Conservation (phyloP, 2,113 vertebrate genomes). For the Pampusana beccarii region DNA sequence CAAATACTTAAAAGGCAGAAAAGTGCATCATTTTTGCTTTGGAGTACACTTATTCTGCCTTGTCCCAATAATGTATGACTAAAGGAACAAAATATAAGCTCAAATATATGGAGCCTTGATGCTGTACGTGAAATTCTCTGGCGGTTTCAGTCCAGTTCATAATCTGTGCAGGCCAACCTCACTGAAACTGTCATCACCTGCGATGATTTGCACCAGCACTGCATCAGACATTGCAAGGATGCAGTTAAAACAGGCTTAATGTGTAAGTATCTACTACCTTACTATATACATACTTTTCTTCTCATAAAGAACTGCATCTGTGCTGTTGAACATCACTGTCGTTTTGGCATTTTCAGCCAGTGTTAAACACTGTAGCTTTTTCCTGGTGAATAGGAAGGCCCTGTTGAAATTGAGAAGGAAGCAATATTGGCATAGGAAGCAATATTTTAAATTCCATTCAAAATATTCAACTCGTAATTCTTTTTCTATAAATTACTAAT, state of each 20-base stretch:
- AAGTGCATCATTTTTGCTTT: not conserved
- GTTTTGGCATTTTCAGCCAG: slow-evolving; percentile 51
- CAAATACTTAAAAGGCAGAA: not conserved
- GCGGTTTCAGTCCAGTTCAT: not conserved
- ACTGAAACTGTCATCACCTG: not conserved
- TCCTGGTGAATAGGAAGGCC: slow-evolving; percentile 55
- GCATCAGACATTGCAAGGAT: not conserved
- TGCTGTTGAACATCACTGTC: not conserved
- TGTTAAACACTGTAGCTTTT: slow-evolving; percentile 55
- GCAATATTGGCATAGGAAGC: not conserved
- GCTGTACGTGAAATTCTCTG: not conserved
- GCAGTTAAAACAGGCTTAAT: not conserved
- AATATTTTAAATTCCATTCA: not conserved
- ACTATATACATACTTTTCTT: slow-evolving; percentile 57
- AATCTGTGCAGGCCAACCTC: not conserved
- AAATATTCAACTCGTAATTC: not conserved
- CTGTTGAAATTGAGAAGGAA: slow-evolving; percentile 52
- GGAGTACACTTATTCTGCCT: not conserved
- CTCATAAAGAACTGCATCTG: slow-evolving; percentile 31
- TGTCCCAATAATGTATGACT: not conserved
- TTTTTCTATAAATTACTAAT: not conserved
- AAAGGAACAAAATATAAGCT: not conserved
- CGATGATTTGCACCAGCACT: not conserved
- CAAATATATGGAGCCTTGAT: not conserved
- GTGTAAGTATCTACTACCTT: not conserved